Conservation (phyloP, 2,888 invertebrate species). For the Leptopilina drosophilae region DNA sequence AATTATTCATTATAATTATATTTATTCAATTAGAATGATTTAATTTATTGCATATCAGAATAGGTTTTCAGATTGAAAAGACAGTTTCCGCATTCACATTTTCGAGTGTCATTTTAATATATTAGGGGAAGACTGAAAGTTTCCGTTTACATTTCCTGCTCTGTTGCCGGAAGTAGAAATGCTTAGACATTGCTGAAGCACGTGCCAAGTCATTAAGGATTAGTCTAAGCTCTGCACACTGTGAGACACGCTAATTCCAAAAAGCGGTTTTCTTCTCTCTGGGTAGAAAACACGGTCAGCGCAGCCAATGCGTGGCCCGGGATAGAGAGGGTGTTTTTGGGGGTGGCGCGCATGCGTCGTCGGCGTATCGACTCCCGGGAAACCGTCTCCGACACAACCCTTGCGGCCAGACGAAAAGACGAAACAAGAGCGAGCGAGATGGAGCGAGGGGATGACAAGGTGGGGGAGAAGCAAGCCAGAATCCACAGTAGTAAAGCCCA, state of each 20-base stretch:
- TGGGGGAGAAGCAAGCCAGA: slow-evolving; percentile 45
- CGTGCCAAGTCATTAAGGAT: slow-evolving; percentile 24
- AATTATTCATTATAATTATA: too few relatives aligned
- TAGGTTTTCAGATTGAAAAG: too few relatives aligned
- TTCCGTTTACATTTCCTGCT: background rate
- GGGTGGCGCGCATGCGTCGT: slow-evolving; percentile 75
- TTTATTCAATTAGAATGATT: too few relatives aligned
- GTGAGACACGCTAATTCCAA: background rate
- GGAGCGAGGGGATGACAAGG: slow-evolving; percentile 28
- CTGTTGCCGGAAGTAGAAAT: slow-evolving; percentile 21
- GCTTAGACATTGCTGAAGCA: slow-evolving; percentile 20
- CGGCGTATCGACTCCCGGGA: slow-evolving; percentile 74
- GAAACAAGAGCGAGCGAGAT: slow-evolving; percentile 29
- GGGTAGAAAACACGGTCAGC: slow-evolving; percentile 57
- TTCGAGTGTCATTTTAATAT: too few relatives aligned
- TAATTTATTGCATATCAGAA: too few relatives aligned
- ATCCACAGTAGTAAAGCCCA: slow-evolving; percentile 72
- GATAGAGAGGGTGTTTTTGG: slow-evolving; percentile 63
- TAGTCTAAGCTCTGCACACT: background rate
- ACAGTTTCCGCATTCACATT: too few relatives aligned
- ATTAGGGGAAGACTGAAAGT: background rate
- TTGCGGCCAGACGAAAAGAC: slow-evolving; percentile 36
- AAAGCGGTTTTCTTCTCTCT: slow-evolving; percentile 1
- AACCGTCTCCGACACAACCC: slow-evolving; percentile 47
- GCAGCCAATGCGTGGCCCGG: slow-evolving; percentile 64